Evolutionary conservation across 2,797 vertebrate genomes (phyloP).

Genomic region (Choloepus didactylus): DNA sequence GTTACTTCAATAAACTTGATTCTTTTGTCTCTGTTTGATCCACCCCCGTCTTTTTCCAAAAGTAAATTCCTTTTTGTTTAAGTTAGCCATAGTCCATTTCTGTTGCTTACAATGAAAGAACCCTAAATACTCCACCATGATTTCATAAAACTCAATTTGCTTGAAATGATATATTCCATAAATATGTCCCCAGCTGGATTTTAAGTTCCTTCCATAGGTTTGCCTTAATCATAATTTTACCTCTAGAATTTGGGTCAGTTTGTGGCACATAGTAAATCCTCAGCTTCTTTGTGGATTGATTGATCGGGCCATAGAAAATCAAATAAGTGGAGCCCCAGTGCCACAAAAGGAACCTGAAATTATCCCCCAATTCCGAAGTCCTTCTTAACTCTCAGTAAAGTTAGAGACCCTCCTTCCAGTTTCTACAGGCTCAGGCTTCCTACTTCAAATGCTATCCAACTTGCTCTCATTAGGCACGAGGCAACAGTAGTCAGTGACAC

Average conservation of each 20-base stretch:
- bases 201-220: background rate
- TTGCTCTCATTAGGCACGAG: background rate
- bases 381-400: background rate
- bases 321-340: background rate
- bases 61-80: background rate
- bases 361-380: background rate
- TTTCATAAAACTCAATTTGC: background rate
- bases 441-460: background rate
- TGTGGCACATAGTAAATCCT: background rate
- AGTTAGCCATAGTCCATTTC: background rate
- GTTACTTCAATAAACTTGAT: background rate
- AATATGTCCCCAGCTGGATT: background rate
- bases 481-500: no score
- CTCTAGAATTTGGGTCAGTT: background rate
- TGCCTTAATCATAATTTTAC: background rate
- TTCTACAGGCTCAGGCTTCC: background rate
- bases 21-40: background rate
- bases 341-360: background rate
- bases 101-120: background rate
- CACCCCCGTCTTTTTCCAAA: background rate
- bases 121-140: background rate
- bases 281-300: background rate
- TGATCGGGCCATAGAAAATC: background rate
- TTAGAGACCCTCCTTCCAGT: background rate
- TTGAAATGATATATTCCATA: background rate